Conservation (phyloP, 2,888 invertebrate species). For the Ariolimax columbianus region DNA sequence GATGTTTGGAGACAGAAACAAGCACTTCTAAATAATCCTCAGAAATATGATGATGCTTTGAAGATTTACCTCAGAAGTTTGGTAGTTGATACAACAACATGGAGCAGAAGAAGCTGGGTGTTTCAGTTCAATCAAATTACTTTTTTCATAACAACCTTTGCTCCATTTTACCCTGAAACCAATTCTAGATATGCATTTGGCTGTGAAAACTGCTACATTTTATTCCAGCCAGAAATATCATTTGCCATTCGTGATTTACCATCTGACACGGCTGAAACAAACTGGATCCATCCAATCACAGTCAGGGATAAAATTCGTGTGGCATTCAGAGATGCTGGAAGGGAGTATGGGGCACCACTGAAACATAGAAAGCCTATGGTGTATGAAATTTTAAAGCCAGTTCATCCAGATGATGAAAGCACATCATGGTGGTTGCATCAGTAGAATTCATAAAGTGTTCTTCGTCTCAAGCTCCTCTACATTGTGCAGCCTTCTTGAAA, state of each 20-base stretch:
- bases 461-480: too few relatives aligned
- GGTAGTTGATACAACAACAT: conserved; percentile 18
- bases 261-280: conserved; percentile 67
- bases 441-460: neutral
- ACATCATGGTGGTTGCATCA: conserved; percentile 67
- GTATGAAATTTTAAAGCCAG: conserved; percentile 67
- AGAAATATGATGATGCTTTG: neutral
- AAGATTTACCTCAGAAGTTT: conserved; percentile 5
- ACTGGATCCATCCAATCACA: conserved; percentile 70
- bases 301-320: conserved; percentile 71
- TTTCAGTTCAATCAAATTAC: conserved; percentile 64
- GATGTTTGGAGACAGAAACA: conserved; percentile 26
- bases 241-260: conserved; percentile 73
- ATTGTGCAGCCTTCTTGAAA: too few relatives aligned
- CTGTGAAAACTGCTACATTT: conserved; percentile 65
- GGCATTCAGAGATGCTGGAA: conserved; percentile 69
- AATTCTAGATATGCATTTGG: conserved; percentile 69
- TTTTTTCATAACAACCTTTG: conserved; percentile 75
- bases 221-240: conserved; percentile 74
- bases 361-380: conserved; percentile 66
- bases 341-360: conserved; percentile 65
- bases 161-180: conserved; percentile 69
- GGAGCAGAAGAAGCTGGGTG: conserved; percentile 68
- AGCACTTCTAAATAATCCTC: neutral
- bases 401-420: conserved; percentile 55